phyloP scores from a whole-genome alignment of 2,113 vertebrate genomes.

The Rattus norvegicus region DNA sequence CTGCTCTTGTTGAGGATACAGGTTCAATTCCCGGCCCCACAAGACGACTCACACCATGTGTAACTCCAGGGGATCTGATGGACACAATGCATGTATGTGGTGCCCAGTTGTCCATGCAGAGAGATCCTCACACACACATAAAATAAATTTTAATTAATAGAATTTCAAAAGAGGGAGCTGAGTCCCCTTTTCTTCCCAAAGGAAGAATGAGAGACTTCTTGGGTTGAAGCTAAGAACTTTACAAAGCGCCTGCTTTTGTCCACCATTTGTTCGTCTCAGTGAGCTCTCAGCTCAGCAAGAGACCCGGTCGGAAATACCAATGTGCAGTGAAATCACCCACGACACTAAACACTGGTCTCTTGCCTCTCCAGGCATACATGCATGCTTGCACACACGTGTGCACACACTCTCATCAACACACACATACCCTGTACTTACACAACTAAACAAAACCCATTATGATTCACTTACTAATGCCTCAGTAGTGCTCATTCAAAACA shows the following conservation, averaged over 20 bases:
- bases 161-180: not conserved
- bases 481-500: too few species aligned
- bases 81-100: not conserved
- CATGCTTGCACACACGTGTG: not conserved
- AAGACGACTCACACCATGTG: not conserved
- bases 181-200: not conserved
- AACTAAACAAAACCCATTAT: not conserved
- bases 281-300: not conserved
- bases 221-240: not conserved
- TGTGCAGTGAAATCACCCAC: not conserved
- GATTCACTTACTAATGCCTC: not conserved
- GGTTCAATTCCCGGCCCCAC: too few species aligned
- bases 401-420: not conserved
- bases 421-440: not conserved
- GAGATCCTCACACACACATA: not conserved
- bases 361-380: not conserved
- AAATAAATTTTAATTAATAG: not conserved
- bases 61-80: not conserved
- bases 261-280: not conserved
- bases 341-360: not conserved
- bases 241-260: not conserved
- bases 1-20: not conserved
- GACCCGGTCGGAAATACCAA: not conserved
- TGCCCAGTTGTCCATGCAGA: not conserved
- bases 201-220: not conserved